phyloP scores from a whole-genome alignment of 2,888 invertebrate species.

The Agonopterix arenella region DNA sequence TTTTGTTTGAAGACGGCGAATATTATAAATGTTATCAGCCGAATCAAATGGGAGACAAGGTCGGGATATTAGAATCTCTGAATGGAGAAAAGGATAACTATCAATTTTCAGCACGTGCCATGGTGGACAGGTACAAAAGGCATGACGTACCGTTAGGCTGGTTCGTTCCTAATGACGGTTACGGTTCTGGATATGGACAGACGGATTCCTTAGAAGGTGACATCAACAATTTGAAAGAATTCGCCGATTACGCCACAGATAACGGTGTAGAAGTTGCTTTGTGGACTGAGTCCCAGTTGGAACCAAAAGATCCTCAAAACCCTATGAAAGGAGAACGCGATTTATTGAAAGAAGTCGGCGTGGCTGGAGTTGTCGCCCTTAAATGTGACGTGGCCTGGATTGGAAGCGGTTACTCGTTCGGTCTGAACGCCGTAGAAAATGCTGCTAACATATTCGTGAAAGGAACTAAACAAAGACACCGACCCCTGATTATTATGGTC shows the following conservation, averaged over 20 bases:
- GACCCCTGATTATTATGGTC: conserved; percentile 60
- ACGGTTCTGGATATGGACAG: conserved; percentile 66
- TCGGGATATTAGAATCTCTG: conserved; percentile 58
- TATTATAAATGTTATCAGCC: conserved; percentile 61
- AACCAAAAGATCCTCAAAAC: conserved; percentile 48
- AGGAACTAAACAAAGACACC: conserved; percentile 27
- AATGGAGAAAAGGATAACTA: conserved; percentile 66
- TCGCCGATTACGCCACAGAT: conserved; percentile 44
- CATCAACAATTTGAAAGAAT: conserved; percentile 52
- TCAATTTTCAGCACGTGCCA: conserved; percentile 66
- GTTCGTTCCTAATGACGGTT: conserved; percentile 68
- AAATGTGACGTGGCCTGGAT: conserved; percentile 71
- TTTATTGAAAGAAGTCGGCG: conserved; percentile 48
- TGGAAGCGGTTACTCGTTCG: conserved; percentile 61
- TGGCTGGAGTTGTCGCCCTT: conserved; percentile 53
- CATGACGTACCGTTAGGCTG: conserved; percentile 63
- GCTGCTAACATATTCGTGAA: conserved; percentile 46
- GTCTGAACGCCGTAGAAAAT: conserved; percentile 52
- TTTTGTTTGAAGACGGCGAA: conserved; percentile 57
- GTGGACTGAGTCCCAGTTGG: conserved; percentile 63
- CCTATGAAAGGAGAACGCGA: conserved; percentile 67
- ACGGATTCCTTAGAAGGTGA: conserved; percentile 57
- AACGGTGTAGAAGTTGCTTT: conserved; percentile 58
- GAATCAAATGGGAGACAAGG: conserved; percentile 40
- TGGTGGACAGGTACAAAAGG: conserved; percentile 59